phyloP scores from a whole-genome alignment of 1,140 invertebrate genomes.

The Condylostylus longicornis region DNA sequence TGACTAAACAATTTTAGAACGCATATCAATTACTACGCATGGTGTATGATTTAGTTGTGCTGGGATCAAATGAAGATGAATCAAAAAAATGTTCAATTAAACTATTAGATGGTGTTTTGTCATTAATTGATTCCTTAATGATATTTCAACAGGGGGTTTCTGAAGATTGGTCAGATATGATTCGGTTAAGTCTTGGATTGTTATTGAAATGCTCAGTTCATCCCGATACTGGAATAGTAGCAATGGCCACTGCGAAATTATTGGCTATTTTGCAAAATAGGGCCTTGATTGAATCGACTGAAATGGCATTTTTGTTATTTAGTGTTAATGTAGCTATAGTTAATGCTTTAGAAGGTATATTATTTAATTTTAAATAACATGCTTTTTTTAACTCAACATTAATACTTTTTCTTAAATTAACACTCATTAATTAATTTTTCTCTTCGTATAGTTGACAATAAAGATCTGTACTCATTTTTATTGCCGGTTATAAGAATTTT shows the following conservation, averaged over 20 bases:
- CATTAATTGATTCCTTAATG: conserved; percentile 34
- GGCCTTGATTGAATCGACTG: conserved; percentile 35
- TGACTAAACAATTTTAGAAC: conserved; percentile 29
- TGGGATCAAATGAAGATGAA: conserved; percentile 37
- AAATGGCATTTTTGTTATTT: conserved; percentile 39
- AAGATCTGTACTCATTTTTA: conserved; percentile 45
- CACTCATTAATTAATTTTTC: conserved; percentile 2
- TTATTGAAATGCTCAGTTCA: conserved; percentile 40
- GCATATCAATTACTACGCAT: conserved; percentile 41
- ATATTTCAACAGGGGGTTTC: conserved; percentile 38
- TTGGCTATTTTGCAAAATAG: conserved; percentile 43
- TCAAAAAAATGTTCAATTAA: conserved; percentile 37
- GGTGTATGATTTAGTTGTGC: conserved; percentile 42
- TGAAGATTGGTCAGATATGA: conserved; percentile 44
- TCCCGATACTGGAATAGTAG: conserved; percentile 39
- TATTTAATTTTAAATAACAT: conserved; percentile 4
- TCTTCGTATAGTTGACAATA: conserved; percentile 31
- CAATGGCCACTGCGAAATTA: conserved; percentile 44
- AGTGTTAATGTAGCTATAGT: conserved; percentile 31
- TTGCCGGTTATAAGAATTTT: conserved; percentile 48
- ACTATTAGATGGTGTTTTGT: conserved; percentile 41
- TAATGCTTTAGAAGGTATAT: conserved; percentile 31
- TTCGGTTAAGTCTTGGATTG: conserved; percentile 33
- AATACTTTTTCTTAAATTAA: neutral
- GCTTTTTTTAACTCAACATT: conserved; percentile 5